A percentile compares a stretch with the other conserved stretches of the same genome.
Conservation (phyloP, 2,113 vertebrate species). For the Hydrolagus affinis region DNA sequence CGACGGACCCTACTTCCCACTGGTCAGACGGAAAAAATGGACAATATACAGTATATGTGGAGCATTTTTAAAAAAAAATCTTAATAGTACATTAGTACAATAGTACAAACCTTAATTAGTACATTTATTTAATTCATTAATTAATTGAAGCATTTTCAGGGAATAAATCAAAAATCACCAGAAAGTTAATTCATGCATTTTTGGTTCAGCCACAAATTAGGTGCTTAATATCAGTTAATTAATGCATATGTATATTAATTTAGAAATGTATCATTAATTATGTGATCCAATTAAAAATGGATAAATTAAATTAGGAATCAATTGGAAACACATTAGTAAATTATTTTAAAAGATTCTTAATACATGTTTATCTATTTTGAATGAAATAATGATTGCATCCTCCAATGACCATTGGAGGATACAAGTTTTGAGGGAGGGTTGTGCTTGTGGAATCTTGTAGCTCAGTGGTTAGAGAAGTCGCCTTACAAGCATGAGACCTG, state of each 20-base stretch:
- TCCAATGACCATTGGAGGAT: background rate
- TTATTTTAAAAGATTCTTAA: background rate
- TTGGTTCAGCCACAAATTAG: slow-evolving; percentile 23
- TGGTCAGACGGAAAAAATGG: background rate
- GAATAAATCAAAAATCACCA: background rate
- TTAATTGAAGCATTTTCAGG: slow-evolving; percentile 10
- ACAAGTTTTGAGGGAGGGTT: slow-evolving; percentile 21
- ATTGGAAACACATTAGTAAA: slow-evolving; percentile 8
- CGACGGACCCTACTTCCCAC: background rate
- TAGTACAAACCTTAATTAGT: background rate
- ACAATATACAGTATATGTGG: background rate
- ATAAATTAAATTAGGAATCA: slow-evolving; percentile 18
- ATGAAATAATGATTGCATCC: slow-evolving; percentile 19
- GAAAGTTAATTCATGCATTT: slow-evolving; percentile 26
- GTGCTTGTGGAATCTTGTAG: too few relatives aligned
- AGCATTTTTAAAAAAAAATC: background rate
- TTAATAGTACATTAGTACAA: background rate
- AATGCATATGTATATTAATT: slow-evolving; percentile 25
- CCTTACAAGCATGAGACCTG: too few relatives aligned
- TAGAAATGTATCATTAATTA: slow-evolving; percentile 20
- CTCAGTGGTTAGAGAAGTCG: too few relatives aligned
- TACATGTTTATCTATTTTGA: background rate
- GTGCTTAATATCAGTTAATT: slow-evolving; percentile 29
- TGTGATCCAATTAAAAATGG: slow-evolving; percentile 9
- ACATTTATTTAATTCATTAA: slow-evolving; percentile 8